Evolutionary conservation across 2,113 vertebrate species (phyloP), one percentile per base, ranked within the genome.

Genomic region (Myanophis thanlyinensis): DNA sequence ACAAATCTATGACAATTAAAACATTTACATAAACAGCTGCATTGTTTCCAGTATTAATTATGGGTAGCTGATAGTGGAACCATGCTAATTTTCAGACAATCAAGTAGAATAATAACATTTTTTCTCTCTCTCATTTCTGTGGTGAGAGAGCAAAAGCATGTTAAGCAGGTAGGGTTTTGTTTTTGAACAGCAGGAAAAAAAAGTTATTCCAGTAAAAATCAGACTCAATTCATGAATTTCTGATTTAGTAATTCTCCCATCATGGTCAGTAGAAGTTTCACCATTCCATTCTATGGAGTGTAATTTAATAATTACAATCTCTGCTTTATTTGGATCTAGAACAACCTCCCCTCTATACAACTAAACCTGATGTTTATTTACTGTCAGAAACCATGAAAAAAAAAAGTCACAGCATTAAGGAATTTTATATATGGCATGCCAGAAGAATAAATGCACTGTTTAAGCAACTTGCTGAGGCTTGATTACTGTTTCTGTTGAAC

Each of bases 401-500:
- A 59, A 49, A 93, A 93, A 93, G 93, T 94, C 90, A 91, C 85
- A 91, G 93, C 59, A 92, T 94, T 94, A 93, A 95, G 90, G 22
- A 94, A 88, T 13, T 91, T 95, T 92, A 87, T 35, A 20, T 53
- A 15, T 56, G 85, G 80, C 94, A 4, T 0, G 22, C 52, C 91
- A 15, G 46, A 87, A 92, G 89, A 95, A 90, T 54, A 93, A 95
- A 95, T 20, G 62, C 13, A 93, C n/a, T 80, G 91, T 48, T 97
- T 62, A 91, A 93, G 88, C 62, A 93, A 92, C 48, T 93, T 92
- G 93, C 0, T 85, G 92, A 94, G 93, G 30, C 22, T 92, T 94
- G 30, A 88, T 95, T 94, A 46, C 92, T 93, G 80, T 94, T 94
- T 89, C 94, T 95, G 93, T 95, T 91, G 94, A 93, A 95, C 94